Conservation (phyloP, 2,113 vertebrate genomes). For the Orthochromis malagaraziensis region DNA sequence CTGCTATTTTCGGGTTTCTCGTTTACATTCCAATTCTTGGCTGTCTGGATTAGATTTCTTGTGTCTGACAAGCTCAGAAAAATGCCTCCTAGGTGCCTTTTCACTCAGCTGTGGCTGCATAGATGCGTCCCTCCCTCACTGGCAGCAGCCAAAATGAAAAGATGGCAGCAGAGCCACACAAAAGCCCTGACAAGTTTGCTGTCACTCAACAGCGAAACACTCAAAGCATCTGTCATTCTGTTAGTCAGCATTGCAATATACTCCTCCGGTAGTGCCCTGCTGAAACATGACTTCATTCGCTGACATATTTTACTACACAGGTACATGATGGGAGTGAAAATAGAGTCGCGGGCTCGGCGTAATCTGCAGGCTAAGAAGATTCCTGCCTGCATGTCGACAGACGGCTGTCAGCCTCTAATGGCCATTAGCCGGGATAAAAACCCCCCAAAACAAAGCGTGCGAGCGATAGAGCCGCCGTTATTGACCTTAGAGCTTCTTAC, state of each 20-base stretch:
- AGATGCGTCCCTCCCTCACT: constrained; percentile 42
- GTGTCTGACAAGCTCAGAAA: constrained; percentile 47
- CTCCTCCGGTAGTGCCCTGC: constrained; percentile 29
- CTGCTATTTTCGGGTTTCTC: constrained; percentile 47
- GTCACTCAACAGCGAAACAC: constrained; percentile 47
- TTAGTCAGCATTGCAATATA: constrained; percentile 44
- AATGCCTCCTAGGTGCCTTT: constrained; percentile 56
- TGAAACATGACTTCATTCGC: constrained; percentile 40
- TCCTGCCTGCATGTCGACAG: constrained; percentile 29
- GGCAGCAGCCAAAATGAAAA: constrained; percentile 48
- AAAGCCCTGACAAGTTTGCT: constrained; percentile 53
- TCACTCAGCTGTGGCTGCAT: constrained; percentile 36
- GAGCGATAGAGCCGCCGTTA: constrained; percentile 1
- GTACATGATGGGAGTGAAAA: not conserved
- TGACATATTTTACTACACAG: constrained; percentile 12
- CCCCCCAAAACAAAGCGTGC: not conserved
- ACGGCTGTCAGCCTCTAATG: constrained; percentile 39
- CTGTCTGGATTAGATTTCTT: constrained; percentile 45
- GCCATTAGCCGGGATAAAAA: constrained; percentile 31
- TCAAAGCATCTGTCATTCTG: constrained; percentile 49
- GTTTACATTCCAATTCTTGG: constrained; percentile 38
- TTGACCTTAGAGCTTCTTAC: constrained; percentile 43
- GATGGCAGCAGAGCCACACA: constrained; percentile 32
- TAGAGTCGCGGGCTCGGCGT: not conserved
- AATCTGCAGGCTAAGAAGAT: constrained; percentile 46